phyloP scores from a whole-genome alignment of 2,113 vertebrate genomes.

The Elachura formosa region DNA sequence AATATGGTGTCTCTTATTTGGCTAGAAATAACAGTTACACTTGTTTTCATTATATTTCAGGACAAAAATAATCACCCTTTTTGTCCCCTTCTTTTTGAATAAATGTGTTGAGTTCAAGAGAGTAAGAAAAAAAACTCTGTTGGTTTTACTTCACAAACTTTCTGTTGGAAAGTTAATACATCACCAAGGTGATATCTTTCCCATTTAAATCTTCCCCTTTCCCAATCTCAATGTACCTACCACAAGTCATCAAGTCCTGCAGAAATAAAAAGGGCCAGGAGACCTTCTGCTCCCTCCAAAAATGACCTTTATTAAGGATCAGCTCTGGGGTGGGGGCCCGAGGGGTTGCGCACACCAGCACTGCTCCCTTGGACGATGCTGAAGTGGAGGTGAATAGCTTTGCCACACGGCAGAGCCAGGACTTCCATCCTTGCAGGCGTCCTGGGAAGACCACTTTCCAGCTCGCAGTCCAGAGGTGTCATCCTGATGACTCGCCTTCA shows the following conservation, averaged over 20 bases:
- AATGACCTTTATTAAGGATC: too few relatives aligned
- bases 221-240: background rate
- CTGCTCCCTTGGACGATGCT: too few relatives aligned
- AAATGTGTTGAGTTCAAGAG: background rate
- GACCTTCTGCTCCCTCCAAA: too few relatives aligned
- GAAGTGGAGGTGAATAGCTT: too few relatives aligned
- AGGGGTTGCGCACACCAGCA: too few relatives aligned
- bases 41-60: background rate
- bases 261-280: too few relatives aligned
- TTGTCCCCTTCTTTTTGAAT: background rate
- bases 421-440: too few relatives aligned
- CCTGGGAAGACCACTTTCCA: too few relatives aligned
- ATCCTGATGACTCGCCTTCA: too few relatives aligned
- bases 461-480: too few relatives aligned
- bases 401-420: too few relatives aligned
- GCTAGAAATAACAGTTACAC: background rate
- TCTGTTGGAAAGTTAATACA: background rate
- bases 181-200: background rate
- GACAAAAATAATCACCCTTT: background rate
- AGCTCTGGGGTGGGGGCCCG: too few relatives aligned
- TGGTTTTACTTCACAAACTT: background rate
- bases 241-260: background rate
- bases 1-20: background rate
- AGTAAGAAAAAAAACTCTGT: background rate
- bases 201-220: background rate